Evolutionary conservation across 2,888 invertebrate genomes (phyloP).

Genomic region (Tachina fera): DNA sequence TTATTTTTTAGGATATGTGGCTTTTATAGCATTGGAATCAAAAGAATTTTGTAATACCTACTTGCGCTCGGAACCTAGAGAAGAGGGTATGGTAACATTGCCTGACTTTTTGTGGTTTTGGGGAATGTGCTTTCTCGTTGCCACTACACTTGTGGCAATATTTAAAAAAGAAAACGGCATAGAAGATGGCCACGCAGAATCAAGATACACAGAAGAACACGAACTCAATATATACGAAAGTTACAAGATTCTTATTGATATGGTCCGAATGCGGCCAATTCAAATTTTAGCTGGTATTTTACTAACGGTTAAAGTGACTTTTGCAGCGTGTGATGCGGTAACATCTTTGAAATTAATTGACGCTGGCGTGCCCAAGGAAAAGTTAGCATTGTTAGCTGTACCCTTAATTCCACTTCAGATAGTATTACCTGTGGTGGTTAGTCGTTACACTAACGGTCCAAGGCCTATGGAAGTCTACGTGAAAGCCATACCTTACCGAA

Average conservation of each 20-base stretch:
- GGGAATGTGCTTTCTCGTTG: constrained; percentile 95
- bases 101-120: constrained; percentile 96
- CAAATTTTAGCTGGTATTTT: constrained; percentile 90
- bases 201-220: constrained; percentile 79
- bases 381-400: constrained; percentile 94
- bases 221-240: constrained; percentile 86
- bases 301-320: constrained; percentile 96
- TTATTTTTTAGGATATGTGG: constrained; percentile 97
- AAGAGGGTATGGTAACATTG: constrained; percentile 89
- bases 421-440: constrained; percentile 91
- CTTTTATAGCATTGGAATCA: constrained; percentile 98
- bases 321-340: constrained; percentile 97
- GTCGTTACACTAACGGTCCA: constrained; percentile 92
- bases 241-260: constrained; percentile 91
- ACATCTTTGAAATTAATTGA: constrained; percentile 97
- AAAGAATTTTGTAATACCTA: constrained; percentile 97
- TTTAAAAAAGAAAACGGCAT: constrained; percentile 91
- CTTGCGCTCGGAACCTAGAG: constrained; percentile 88
- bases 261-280: constrained; percentile 92
- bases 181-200: constrained; percentile 79
- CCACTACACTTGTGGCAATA: constrained; percentile 94
- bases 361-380: constrained; percentile 97
- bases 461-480: constrained; percentile 94
- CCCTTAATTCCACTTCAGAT: constrained; percentile 98
- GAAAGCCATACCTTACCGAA: constrained; percentile 93